Conservation (phyloP, 2,113 vertebrate genomes). For the Sialia sialis region DNA sequence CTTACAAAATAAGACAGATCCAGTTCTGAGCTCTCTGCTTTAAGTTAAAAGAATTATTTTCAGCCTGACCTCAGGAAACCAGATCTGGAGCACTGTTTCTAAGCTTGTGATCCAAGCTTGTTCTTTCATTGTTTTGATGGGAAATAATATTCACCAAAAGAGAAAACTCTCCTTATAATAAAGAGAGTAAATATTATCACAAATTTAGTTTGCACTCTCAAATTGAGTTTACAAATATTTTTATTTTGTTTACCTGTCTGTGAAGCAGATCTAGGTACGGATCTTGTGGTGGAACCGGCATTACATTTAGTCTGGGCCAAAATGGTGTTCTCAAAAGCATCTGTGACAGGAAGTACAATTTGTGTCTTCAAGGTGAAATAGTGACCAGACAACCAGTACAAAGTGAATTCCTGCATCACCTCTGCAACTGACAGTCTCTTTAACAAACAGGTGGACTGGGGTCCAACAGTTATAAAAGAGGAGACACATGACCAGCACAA, state of each 20-base stretch:
- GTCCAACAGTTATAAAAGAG: background rate
- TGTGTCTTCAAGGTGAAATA: constrained; percentile 14
- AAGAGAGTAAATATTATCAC: background rate
- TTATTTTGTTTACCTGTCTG: constrained; percentile 83
- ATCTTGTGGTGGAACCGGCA: constrained; percentile 57
- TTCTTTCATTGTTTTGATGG: background rate
- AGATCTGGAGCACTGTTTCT: background rate
- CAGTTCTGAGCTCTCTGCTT: background rate
- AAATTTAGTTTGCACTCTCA: background rate
- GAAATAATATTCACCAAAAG: background rate
- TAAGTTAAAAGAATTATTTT: background rate
- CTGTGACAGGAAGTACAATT: constrained; percentile 72
- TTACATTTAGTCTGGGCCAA: constrained; percentile 75
- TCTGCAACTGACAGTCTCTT: background rate
- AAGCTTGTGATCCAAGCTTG: background rate
- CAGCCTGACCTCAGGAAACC: background rate
- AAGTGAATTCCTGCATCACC: background rate
- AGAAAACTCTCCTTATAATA: background rate
- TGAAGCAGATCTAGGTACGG: constrained; percentile 85
- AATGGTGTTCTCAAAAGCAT: constrained; percentile 78
- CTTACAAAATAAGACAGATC: background rate
- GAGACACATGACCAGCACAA: background rate
- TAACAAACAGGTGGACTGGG: background rate
- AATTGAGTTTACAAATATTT: background rate
- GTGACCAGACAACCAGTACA: background rate